phyloP scores from a whole-genome alignment of 2,113 vertebrate genomes.

The Microtus ochrogaster region DNA sequence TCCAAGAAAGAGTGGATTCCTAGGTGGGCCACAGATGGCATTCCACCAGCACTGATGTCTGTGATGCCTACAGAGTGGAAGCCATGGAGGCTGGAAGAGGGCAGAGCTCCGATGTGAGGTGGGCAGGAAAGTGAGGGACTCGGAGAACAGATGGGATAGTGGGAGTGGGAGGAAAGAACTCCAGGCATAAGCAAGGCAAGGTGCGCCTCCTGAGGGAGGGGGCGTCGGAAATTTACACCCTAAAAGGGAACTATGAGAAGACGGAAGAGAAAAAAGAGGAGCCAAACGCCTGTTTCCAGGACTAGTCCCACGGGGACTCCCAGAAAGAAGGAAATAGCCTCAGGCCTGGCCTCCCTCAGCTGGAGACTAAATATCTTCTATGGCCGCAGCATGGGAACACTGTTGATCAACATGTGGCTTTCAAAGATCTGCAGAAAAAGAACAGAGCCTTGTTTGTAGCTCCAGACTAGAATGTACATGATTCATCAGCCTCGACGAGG shows the following conservation, averaged over 20 bases:
- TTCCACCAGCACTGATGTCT: too few species aligned
- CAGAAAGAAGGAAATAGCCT: neutral
- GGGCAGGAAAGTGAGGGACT: neutral
- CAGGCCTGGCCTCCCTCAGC: neutral
- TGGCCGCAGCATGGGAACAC: slow-evolving; percentile 8
- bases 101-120: neutral
- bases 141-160: neutral
- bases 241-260: neutral
- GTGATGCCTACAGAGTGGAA: neutral
- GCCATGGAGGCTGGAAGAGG: neutral
- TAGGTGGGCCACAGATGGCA: neutral
- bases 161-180: neutral
- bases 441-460: slow-evolving; percentile 17
- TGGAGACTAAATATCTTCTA: slow-evolving; percentile 41
- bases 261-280: neutral
- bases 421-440: slow-evolving; percentile 26
- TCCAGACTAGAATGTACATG: neutral
- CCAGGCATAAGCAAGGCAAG: neutral
- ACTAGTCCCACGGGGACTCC: neutral
- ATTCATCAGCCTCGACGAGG: neutral
- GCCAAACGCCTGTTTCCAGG: neutral
- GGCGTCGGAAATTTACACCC: neutral
- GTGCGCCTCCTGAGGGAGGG: neutral
- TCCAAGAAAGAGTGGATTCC: neutral
- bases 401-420: slow-evolving; percentile 41